Evolutionary conservation across 1,140 invertebrate species (phyloP).

Genomic region (Lasioglossum albipes): DNA sequence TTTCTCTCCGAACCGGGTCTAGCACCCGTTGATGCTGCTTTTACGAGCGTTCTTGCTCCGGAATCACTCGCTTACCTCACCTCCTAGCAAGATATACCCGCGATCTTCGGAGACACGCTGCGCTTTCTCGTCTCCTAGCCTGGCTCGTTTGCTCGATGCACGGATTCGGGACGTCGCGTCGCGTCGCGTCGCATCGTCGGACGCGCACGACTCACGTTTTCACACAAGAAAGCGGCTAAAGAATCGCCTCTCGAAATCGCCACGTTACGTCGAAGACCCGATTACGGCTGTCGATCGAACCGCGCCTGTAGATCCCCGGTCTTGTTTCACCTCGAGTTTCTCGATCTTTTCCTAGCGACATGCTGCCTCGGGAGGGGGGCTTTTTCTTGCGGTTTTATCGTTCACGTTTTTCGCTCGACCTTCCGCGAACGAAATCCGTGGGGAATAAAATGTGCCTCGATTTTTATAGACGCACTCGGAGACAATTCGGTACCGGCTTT

Average conservation of each 20-base stretch:
- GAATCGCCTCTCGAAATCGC: constrained; percentile 4
- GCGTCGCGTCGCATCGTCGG: not conserved
- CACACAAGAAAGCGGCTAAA: constrained; percentile 17
- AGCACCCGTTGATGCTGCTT: constrained; percentile 38
- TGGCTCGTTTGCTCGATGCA: constrained; percentile 25
- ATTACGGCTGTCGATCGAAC: not conserved
- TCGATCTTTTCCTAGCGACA: not conserved
- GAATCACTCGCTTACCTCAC: constrained; percentile 57
- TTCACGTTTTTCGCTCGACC: too few species aligned
- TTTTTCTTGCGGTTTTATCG: too few species aligned
- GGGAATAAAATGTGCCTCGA: too few species aligned
- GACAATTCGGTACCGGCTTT: too few species aligned
- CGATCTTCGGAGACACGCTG: constrained; percentile 55
- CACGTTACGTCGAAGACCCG: not conserved
- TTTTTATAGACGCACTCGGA: too few species aligned
- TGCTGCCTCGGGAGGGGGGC: not conserved
- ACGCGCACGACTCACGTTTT: constrained; percentile 37
- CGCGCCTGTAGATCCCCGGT: not conserved
- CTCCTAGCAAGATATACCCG: constrained; percentile 41
- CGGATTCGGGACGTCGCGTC: constrained; percentile 7
- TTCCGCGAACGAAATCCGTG: too few species aligned
- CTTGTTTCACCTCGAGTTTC: not conserved
- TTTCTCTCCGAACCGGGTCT: constrained; percentile 4
- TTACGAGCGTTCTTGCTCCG: constrained; percentile 51
- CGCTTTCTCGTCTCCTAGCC: constrained; percentile 50